A percentile compares a stretch with the other conserved stretches of the same genome.
Conservation (phyloP, 2,797 vertebrate species). For the Mormyrops boulengeri region DNA sequence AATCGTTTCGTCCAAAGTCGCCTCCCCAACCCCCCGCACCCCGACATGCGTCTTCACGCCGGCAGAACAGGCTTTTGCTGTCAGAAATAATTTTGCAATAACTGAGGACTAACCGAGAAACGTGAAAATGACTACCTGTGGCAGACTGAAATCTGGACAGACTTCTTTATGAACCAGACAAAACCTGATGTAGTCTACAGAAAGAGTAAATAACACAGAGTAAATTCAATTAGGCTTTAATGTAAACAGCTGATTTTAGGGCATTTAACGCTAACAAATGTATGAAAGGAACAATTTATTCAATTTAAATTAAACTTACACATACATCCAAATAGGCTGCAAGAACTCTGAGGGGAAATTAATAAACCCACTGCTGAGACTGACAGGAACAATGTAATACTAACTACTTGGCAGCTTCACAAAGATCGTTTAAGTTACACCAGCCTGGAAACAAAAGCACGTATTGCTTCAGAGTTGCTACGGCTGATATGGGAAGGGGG, state of each 20-base stretch:
- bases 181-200: neutral
- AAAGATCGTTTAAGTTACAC: constrained; percentile 53
- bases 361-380: constrained; percentile 50
- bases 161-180: neutral
- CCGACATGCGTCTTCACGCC: neutral
- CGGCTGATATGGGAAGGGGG: constrained; percentile 47
- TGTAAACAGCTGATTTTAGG: constrained; percentile 74
- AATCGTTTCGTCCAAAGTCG: neutral
- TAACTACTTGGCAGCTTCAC: constrained; percentile 65
- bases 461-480: constrained; percentile 74
- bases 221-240: constrained; percentile 62
- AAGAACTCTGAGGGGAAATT: constrained; percentile 48
- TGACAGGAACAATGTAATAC: constrained; percentile 63
- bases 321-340: constrained; percentile 67
- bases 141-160: neutral
- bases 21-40: neutral
- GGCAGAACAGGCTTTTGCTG: neutral
- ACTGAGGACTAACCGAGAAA: neutral
- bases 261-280: constrained; percentile 58
- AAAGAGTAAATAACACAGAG: neutral
- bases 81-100: neutral
- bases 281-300: constrained; percentile 57
- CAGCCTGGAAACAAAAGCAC: constrained; percentile 54
- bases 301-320: constrained; percentile 75
- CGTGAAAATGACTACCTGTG: neutral